Percentiles rank a stretch among this genome's conserved stretches.
phyloP scores from a whole-genome alignment of 1,140 invertebrate species.

The Leptestheria dahalacensis region DNA sequence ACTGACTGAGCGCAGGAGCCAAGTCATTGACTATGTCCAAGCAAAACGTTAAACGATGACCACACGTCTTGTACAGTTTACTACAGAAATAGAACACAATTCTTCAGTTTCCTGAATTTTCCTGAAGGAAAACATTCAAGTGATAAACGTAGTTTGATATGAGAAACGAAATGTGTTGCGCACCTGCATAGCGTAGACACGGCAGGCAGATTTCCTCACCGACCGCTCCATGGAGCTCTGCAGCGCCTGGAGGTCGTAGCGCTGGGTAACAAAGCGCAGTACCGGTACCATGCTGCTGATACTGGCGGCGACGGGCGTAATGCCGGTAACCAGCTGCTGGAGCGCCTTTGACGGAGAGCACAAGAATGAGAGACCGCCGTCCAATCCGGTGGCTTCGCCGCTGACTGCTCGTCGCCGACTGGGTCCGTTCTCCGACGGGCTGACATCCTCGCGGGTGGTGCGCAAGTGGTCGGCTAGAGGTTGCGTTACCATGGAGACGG shows the following conservation, averaged over 20 bases:
- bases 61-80: too few relatives aligned
- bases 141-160: background rate
- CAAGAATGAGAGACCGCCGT: conserved; percentile 55
- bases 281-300: conserved; percentile 40
- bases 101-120: too few relatives aligned
- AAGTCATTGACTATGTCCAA: conserved; percentile 47
- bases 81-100: too few relatives aligned
- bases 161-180: background rate
- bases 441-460: background rate
- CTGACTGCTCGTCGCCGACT: conserved; percentile 52
- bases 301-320: conserved; percentile 15
- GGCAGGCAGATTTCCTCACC: conserved; percentile 61
- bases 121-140: background rate
- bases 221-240: conserved; percentile 69
- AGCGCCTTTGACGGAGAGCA: conserved; percentile 67
- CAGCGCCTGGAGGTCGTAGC: conserved; percentile 64
- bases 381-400: conserved; percentile 40
- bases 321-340: conserved; percentile 28
- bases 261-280: conserved; percentile 66
- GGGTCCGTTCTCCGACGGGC: conserved; percentile 10
- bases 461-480: conserved; percentile 7
- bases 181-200: conserved; percentile 69
- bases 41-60: background rate
- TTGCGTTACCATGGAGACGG: conserved; percentile 39
- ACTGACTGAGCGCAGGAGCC: conserved; percentile 80